phyloP scores from a whole-genome alignment of 2,888 invertebrate species.

The Himalopsyche anomala region DNA sequence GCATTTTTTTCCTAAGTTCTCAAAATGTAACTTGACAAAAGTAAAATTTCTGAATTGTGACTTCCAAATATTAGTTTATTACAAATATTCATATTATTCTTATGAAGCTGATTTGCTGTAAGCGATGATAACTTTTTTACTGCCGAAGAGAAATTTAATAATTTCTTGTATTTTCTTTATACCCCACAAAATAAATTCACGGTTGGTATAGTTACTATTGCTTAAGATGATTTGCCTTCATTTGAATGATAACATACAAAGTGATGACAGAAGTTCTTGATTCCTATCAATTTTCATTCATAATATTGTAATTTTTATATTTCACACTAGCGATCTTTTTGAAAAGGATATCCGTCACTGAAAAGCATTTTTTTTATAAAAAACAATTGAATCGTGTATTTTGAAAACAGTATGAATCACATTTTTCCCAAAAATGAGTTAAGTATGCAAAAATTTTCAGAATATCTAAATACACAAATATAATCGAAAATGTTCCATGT shows the following conservation, averaged over 20 bases:
- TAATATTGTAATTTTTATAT: background rate
- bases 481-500: no score
- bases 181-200: no score
- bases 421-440: no score
- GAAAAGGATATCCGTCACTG: background rate
- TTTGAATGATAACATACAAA: background rate
- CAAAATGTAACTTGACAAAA: background rate
- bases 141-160: no score
- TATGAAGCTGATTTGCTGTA: background rate
- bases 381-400: background rate
- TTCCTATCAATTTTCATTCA: background rate
- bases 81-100: background rate
- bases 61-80: constrained; percentile 13
- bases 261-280: background rate
- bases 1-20: background rate
- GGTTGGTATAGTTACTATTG: no score
- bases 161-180: no score
- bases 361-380: background rate
- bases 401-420: no score
- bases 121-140: background rate
- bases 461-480: no score
- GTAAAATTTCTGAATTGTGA: background rate
- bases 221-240: background rate
- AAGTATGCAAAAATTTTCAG: no score
- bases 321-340: background rate